A percentile compares a stretch with the other conserved stretches of the same genome.
Conservation (phyloP, 2,797 vertebrate species). For the Knipowitschia caucasica region DNA sequence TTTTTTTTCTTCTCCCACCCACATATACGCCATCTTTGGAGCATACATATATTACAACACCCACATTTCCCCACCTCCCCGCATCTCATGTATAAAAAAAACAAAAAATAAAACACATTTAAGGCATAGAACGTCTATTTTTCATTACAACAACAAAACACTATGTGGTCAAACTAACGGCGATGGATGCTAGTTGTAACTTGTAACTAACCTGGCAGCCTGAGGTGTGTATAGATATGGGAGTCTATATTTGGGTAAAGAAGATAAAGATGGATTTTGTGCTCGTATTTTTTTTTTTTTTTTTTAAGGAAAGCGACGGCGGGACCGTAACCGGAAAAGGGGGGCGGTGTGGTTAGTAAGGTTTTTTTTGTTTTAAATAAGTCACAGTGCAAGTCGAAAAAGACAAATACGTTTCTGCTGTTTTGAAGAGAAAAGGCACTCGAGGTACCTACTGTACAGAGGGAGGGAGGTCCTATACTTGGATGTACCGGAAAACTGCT, state of each 20-base stretch:
- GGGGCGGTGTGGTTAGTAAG: constrained; percentile 30
- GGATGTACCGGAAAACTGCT: constrained; percentile 3
- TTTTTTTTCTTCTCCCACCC: constrained; percentile 4
- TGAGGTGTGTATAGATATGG: constrained; percentile 41
- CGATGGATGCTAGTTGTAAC: constrained; percentile 41
- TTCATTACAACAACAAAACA: constrained; percentile 53
- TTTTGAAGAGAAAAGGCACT: constrained; percentile 75
- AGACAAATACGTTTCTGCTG: constrained; percentile 70
- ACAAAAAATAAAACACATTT: constrained; percentile 59
- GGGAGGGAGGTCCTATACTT: constrained; percentile 22
- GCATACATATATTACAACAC: constrained; percentile 7
- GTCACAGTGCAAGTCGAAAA: constrained; percentile 78
- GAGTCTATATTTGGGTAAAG: constrained; percentile 1
- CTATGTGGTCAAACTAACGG: constrained; percentile 47
- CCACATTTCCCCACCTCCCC: background rate
- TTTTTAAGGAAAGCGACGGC: constrained; percentile 6
- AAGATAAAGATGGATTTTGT: background rate
- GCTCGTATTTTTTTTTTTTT: constrained; percentile 3
- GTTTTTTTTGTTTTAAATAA: constrained; percentile 45
- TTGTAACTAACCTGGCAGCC: constrained; percentile 60
- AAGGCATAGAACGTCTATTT: constrained; percentile 71
- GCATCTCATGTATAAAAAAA: constrained; percentile 20
- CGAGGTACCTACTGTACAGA: constrained; percentile 72
- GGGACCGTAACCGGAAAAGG: constrained; percentile 7
- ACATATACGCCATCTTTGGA: constrained; percentile 26